Evolutionary conservation across 1,140 invertebrate species (phyloP), one percentile per base, ranked within the genome.

Genomic region (Neelides sp.): DNA sequence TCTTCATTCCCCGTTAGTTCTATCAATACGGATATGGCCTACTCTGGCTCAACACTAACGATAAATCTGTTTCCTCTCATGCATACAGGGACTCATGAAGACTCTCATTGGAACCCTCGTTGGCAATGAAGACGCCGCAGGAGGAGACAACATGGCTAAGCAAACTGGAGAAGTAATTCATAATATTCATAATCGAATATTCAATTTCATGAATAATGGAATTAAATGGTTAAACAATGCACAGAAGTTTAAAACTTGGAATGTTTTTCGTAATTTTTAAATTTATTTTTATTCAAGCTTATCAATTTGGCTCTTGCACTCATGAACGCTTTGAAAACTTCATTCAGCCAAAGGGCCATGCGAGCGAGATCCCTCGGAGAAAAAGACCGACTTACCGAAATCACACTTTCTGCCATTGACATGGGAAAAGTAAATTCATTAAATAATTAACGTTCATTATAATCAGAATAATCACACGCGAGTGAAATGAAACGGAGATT

Each of bases 221-320:
- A n/a, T n/a, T n/a, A n/a, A n/a, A n/a, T n/a, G n/a, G n/a, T n/a
- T n/a, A n/a, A n/a, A n/a, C n/a, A n/a, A n/a, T n/a, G n/a, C n/a
- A n/a, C n/a, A n/a, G n/a, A n/a, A n/a, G n/a, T n/a, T n/a, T n/a
- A n/a, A n/a, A n/a, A n/a, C n/a, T n/a, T n/a, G n/a, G n/a, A n/a
- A n/a, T n/a, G n/a, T n/a, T n/a, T n/a, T n/a, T n/a, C n/a, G n/a
- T n/a, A n/a, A n/a, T n/a, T n/a, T n/a, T n/a, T n/a, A n/a, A n/a
- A n/a, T n/a, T n/a, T n/a, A n/a, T n/a, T 39, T 32, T 40, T 12
- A 48, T 63, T 69, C 58, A 74, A 91, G 86, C 86, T 90, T 69
- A 85, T 90, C 69, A 85, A 83, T 71, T 85, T 92, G 68, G 82
- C 89, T 20, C 79, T 89, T 60, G 87, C 87, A 65, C 76, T 92